phyloP scores from a whole-genome alignment of 2,888 invertebrate species.

The Trissolcus brochymenae region DNA sequence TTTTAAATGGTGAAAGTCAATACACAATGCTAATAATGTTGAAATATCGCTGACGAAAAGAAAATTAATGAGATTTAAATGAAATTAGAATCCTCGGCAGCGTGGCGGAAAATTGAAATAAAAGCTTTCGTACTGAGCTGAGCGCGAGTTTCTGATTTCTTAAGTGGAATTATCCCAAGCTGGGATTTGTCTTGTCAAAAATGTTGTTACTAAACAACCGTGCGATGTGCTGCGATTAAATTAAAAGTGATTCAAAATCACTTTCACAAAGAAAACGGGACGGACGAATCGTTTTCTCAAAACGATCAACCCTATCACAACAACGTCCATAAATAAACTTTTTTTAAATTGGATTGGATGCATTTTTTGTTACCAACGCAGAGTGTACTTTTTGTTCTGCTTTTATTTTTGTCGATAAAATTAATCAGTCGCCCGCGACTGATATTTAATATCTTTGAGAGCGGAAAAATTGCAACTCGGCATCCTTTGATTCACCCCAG shows the following conservation, averaged over 20 bases:
- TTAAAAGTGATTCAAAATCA: neutral
- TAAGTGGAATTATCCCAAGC: neutral
- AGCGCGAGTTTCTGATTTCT: slow-evolving; percentile 11
- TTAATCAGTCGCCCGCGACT: slow-evolving; percentile 10
- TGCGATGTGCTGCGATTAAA: slow-evolving; percentile 7
- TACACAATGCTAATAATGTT: no score
- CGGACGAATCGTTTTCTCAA: slow-evolving; percentile 8
- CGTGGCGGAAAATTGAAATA: slow-evolving; percentile 5
- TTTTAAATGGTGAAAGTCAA: no score
- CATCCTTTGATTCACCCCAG: slow-evolving; percentile 6
- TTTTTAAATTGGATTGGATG: slow-evolving; percentile 18
- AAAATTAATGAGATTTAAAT: slow-evolving; percentile 28
- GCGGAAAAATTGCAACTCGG: slow-evolving; percentile 11
- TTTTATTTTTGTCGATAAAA: slow-evolving; percentile 28
- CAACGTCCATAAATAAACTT: slow-evolving; percentile 27
- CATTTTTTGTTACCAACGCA: neutral
- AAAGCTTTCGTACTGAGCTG: neutral
- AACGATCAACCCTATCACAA: slow-evolving; percentile 19
- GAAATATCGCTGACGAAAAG: no score
- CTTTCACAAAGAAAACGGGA: neutral
- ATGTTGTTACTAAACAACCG: slow-evolving; percentile 7
- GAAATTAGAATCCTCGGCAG: neutral
- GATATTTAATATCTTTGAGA: slow-evolving; percentile 32
- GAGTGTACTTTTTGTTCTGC: slow-evolving; percentile 11
- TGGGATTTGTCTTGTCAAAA: slow-evolving; percentile 15